Evolutionary conservation across 2,797 vertebrate species (phyloP).

Genomic region (Halcyon chelicuti): DNA sequence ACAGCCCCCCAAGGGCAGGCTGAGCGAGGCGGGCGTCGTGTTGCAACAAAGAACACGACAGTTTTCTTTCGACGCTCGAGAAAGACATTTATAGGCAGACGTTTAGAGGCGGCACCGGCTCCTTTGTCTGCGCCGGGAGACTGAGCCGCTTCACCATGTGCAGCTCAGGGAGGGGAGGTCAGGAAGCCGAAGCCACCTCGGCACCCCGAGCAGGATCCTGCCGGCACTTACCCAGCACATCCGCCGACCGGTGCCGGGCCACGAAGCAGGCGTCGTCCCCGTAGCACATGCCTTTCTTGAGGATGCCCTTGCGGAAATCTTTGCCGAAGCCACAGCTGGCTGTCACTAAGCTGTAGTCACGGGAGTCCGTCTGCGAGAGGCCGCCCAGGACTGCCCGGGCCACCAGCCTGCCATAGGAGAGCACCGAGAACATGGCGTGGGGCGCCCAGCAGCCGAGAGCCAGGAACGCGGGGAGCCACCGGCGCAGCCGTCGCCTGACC

Average conservation of each 20-base stretch:
- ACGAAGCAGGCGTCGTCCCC: constrained; percentile 97
- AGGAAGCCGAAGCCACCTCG: neutral
- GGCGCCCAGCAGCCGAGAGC: constrained; percentile 78
- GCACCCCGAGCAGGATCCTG: neutral
- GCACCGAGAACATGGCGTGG: constrained; percentile 94
- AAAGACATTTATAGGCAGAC: neutral
- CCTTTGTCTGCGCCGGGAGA: neutral
- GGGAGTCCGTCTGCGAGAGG: constrained; percentile 94
- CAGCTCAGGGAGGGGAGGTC: neutral
- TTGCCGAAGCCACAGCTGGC: constrained; percentile 97
- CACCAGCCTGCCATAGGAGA: constrained; percentile 94
- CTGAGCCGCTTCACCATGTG: neutral
- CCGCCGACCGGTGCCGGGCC: constrained; percentile 88
- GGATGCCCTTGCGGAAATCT: constrained; percentile 96
- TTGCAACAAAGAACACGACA: neutral
- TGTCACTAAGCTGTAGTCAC: constrained; percentile 95
- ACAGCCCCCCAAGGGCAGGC: neutral
- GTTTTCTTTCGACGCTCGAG: neutral
- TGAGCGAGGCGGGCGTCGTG: rapidly evolving
- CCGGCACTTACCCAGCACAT: constrained; percentile 89
- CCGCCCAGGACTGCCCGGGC: constrained; percentile 96
- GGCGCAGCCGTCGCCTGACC: constrained; percentile 75
- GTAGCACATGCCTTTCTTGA: constrained; percentile 98
- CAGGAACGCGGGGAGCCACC: constrained; percentile 72
- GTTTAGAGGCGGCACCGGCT: neutral